These are phyloP conservation scores for Bubo blakistoni DNA, from an alignment of 2,113 vertebrate species.

Conservation along the genomic window DNA sequence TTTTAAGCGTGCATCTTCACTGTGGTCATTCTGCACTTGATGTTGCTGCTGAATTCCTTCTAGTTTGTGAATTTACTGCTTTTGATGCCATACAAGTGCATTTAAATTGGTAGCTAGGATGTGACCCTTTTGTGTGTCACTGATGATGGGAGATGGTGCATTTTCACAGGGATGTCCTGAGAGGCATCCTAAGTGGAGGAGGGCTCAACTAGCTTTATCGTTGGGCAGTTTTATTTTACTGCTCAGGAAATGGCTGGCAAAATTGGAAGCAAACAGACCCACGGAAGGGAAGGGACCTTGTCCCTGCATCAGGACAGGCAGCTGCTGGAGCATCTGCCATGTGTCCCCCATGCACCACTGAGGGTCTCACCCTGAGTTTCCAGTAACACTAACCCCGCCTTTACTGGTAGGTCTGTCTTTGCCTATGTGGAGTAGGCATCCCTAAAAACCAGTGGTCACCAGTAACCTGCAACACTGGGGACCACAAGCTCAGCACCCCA, in stretches of 20 bases:
- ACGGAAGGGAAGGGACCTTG: accelerated
- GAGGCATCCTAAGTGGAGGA: neutral
- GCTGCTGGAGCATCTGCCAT: neutral
- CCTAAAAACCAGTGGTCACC: neutral
- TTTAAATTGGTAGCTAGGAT: neutral
- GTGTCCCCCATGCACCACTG: accelerated
- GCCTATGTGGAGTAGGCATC: neutral
- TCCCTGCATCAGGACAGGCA: accelerated
- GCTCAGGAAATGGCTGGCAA: neutral
- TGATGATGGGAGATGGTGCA: accelerated
- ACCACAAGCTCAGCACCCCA: neutral
- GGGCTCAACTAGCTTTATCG: neutral
- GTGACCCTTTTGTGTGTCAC: neutral
- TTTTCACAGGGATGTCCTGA: neutral
- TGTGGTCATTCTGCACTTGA: neutral
- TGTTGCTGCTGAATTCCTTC: neutral
- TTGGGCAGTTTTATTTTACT: neutral
- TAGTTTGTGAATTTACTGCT: neutral
- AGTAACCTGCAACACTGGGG: neutral
- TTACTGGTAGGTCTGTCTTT: neutral
- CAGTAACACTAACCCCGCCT: neutral
- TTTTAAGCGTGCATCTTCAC: neutral
- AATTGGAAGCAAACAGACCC: neutral
- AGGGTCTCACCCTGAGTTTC: neutral
- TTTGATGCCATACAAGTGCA: neutral